phyloP scores from a whole-genome alignment of 2,888 invertebrate genomes.

The Dascillus cervinus region DNA sequence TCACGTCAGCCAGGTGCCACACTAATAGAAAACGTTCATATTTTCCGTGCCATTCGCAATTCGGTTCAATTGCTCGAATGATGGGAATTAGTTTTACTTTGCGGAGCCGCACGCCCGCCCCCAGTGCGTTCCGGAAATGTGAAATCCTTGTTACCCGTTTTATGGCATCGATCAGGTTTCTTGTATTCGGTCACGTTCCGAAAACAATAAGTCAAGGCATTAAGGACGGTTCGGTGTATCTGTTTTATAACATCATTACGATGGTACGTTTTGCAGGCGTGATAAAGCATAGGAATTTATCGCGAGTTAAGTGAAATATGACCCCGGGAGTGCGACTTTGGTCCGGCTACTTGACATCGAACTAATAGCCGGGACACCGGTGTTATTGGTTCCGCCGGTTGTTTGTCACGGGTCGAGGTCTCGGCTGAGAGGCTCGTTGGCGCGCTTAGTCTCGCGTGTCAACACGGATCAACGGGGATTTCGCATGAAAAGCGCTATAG shows the following conservation, averaged over 20 bases:
- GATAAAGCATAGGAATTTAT: constrained; percentile 37
- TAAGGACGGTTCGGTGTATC: constrained; percentile 16
- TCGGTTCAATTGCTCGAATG: no score
- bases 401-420: constrained; percentile 4
- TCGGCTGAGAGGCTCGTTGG: constrained; percentile 1
- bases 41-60: constrained; percentile 16
- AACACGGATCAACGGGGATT: constrained; percentile 22
- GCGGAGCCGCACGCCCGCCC: no score
- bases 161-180: no score
- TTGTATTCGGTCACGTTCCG: constrained; percentile 12
- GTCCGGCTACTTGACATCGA: constrained; percentile 32
- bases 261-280: constrained; percentile 27
- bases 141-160: no score
- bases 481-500: constrained; percentile 19
- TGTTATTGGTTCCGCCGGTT: constrained; percentile 3
- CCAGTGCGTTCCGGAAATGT: no score
- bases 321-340: constrained; percentile 17
- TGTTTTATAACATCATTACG: constrained; percentile 36
- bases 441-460: constrained; percentile 20
- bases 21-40: constrained; percentile 16
- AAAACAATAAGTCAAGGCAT: constrained; percentile 19
- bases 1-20: constrained; percentile 18
- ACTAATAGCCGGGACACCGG: constrained; percentile 26
- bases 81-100: no score
- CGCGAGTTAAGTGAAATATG: constrained; percentile 27